A percentile compares a stretch with the other conserved stretches of the same genome.
These are phyloP conservation scores for Marronus borbonicus DNA, from an alignment of 2,888 invertebrate genomes.

Conservation along the genomic window DNA sequence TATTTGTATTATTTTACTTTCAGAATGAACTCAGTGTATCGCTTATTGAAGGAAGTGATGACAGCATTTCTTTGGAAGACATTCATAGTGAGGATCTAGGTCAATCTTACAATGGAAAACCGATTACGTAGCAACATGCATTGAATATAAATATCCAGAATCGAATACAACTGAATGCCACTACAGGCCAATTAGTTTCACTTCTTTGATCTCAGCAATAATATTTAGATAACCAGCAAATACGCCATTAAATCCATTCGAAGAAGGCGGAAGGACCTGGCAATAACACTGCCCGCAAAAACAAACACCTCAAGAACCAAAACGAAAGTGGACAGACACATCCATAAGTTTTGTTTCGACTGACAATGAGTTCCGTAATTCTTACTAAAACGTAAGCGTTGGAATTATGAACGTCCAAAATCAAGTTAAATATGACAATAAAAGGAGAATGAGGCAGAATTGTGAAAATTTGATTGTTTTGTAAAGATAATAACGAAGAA, in stretches of 20 bases:
- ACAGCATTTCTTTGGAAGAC: slow-evolving; percentile 56
- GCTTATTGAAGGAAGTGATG: slow-evolving; percentile 62
- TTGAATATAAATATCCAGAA: slow-evolving; percentile 37
- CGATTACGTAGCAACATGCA: slow-evolving; percentile 47
- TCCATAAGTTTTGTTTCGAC: slow-evolving; percentile 52
- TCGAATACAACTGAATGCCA: slow-evolving; percentile 45
- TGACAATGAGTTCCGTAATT: slow-evolving; percentile 49
- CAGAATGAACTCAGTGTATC: slow-evolving; percentile 69
- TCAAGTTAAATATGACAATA: slow-evolving; percentile 67
- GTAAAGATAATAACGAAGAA: slow-evolving; percentile 36
- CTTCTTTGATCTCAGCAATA: slow-evolving; percentile 55
- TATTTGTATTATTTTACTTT: slow-evolving; percentile 55
- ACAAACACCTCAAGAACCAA: slow-evolving; percentile 16
- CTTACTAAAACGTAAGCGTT: slow-evolving; percentile 48
- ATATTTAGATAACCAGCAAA: slow-evolving; percentile 32
- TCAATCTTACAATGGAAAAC: slow-evolving; percentile 50
- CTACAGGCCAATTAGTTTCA: slow-evolving; percentile 31
- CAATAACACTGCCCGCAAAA: slow-evolving; percentile 54
- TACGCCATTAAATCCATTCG: neutral
- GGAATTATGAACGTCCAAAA: slow-evolving; percentile 59
- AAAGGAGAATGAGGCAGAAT: slow-evolving; percentile 67
- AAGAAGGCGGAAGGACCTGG: slow-evolving; percentile 18
- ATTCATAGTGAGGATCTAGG: slow-evolving; percentile 58
- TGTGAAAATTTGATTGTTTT: slow-evolving; percentile 53
- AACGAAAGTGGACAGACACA: slow-evolving; percentile 43